These are phyloP conservation scores for Neolamprologus tretocephalus DNA, from an alignment of 2,113 vertebrate species.

Conservation along the genomic window DNA sequence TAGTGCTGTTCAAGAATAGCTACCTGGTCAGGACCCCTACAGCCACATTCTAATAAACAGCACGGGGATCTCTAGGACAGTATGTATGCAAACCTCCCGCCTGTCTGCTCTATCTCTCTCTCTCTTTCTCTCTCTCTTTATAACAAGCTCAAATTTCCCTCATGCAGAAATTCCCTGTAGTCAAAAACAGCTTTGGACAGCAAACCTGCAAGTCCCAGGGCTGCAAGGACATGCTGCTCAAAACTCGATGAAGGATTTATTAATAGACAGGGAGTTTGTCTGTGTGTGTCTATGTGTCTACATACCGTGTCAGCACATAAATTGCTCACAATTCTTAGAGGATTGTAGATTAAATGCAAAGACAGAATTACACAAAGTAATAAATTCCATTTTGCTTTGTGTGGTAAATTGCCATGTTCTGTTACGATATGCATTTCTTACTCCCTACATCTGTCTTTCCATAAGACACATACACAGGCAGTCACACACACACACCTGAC, in stretches of 20 bases:
- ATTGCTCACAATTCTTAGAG: conserved; percentile 9
- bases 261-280: conserved; percentile 32
- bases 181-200: conserved; percentile 51
- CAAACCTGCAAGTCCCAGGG: conserved; percentile 36
- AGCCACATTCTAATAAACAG: conserved; percentile 49
- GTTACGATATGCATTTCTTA: neutral
- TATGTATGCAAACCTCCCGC: neutral
- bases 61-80: conserved; percentile 27
- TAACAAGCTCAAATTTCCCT: conserved; percentile 55
- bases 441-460: neutral
- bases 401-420: neutral
- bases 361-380: conserved; percentile 7
- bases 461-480: neutral
- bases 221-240: conserved; percentile 47
- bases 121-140: conserved; percentile 16
- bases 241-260: conserved; percentile 40
- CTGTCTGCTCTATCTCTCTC: neutral
- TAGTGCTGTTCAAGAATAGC: conserved; percentile 50
- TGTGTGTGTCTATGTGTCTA: neutral
- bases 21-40: conserved; percentile 24
- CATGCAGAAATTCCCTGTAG: conserved; percentile 38
- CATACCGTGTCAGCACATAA: neutral
- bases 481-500: neutral
- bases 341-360: neutral
- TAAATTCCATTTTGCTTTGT: neutral